These are phyloP conservation scores for Pempheris klunzingeri DNA, from an alignment of 2,797 vertebrate genomes.

Conservation along the genomic window DNA sequence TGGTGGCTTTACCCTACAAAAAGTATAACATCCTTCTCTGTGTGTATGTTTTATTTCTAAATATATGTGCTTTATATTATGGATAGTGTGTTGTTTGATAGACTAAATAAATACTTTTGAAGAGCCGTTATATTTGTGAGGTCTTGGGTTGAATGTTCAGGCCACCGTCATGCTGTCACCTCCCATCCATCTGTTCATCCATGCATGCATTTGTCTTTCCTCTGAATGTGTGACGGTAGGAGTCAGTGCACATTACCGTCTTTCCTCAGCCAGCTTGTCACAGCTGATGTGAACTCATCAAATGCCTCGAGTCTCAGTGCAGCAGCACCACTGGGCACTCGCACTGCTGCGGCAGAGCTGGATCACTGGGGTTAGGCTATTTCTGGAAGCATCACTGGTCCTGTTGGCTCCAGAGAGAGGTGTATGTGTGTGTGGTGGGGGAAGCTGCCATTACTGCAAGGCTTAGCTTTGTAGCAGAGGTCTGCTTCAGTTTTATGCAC, in stretches of 20 bases:
- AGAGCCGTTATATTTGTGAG: neutral
- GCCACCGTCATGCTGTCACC: conserved; percentile 45
- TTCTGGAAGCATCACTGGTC: conserved; percentile 73
- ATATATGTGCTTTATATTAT: neutral
- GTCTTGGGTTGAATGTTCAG: neutral
- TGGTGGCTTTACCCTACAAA: neutral
- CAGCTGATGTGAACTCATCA: conserved; percentile 71
- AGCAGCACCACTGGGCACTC: conserved; percentile 56
- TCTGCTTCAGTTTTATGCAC: conserved; percentile 32
- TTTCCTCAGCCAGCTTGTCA: conserved; percentile 66
- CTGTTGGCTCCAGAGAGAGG: conserved; percentile 40
- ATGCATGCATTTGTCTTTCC: conserved; percentile 42
- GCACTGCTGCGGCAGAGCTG: conserved; percentile 46
- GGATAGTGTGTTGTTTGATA: neutral
- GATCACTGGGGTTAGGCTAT: conserved; percentile 75
- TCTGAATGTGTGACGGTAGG: conserved; percentile 40
- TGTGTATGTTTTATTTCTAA: neutral
- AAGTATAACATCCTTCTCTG: too few species aligned
- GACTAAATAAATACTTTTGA: neutral
- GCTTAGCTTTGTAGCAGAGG: conserved; percentile 27
- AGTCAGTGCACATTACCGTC: conserved; percentile 63
- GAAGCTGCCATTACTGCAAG: conserved; percentile 31
- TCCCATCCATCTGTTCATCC: conserved; percentile 51
- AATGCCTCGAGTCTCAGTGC: conserved; percentile 53
- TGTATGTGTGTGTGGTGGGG: conserved; percentile 9